phyloP scores from a whole-genome alignment of 2,888 invertebrate genomes.

The Cosmorhoe ocellata region DNA sequence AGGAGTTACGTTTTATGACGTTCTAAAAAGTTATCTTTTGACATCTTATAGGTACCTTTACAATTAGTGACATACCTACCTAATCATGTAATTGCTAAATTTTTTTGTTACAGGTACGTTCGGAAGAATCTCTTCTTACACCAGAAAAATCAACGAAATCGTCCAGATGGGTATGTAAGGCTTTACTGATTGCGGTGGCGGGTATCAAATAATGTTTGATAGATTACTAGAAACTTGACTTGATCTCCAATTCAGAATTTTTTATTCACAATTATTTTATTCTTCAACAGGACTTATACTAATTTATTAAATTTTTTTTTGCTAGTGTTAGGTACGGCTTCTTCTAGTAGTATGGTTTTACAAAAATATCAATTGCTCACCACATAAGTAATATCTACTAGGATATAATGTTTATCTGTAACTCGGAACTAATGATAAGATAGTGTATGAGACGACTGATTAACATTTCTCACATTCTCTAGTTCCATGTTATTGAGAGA shows the following conservation, averaged over 20 bases:
- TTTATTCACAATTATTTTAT: too few relatives aligned
- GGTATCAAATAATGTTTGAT: conserved; percentile 34
- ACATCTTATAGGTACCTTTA: too few relatives aligned
- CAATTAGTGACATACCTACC: too few relatives aligned
- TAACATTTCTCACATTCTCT: neutral
- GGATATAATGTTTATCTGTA: neutral
- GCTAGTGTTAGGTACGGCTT: too few relatives aligned
- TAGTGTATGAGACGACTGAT: neutral
- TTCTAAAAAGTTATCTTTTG: too few relatives aligned
- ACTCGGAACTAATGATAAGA: conserved; percentile 9
- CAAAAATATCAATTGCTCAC: neutral
- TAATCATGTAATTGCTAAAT: too few relatives aligned
- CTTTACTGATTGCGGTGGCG: conserved; percentile 53
- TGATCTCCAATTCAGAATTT: too few relatives aligned
- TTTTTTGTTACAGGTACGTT: conserved; percentile 67
- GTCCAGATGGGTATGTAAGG: conserved; percentile 74
- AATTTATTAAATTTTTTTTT: too few relatives aligned
- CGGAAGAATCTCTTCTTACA: conserved; percentile 74
- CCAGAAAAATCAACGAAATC: conserved; percentile 66
- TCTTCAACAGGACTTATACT: too few relatives aligned
- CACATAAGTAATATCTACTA: neutral
- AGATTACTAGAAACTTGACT: too few relatives aligned
- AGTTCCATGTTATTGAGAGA: neutral
- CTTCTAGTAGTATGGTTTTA: too few relatives aligned
- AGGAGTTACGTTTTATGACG: too few relatives aligned